A percentile compares a stretch with the other conserved stretches of the same genome.
These are phyloP conservation scores for Portevinia maculata DNA, from an alignment of 2,888 invertebrate genomes.

Conservation along the genomic window DNA sequence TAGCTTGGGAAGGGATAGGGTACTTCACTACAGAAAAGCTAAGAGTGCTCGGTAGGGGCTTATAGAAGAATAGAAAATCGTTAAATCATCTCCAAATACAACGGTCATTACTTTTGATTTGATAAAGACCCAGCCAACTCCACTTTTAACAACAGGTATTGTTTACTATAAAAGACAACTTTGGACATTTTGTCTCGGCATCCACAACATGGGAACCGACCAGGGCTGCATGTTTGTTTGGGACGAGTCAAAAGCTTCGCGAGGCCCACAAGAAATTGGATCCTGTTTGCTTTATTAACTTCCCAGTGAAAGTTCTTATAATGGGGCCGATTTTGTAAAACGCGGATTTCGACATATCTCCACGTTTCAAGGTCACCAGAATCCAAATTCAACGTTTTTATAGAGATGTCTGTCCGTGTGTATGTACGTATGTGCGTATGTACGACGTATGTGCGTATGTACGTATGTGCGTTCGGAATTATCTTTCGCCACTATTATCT, in stretches of 20 bases:
- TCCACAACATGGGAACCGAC: slow-evolving; percentile 9
- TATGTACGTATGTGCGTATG: too few relatives aligned
- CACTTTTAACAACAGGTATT: slow-evolving; percentile 6
- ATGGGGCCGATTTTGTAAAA: too few relatives aligned
- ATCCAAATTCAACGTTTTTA: too few relatives aligned
- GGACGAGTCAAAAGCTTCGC: neutral
- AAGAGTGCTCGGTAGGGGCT: slow-evolving; percentile 11
- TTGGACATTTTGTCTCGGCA: slow-evolving; percentile 26
- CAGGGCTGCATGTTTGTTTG: slow-evolving; percentile 11
- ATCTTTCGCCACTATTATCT: too few relatives aligned
- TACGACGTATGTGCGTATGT: too few relatives aligned
- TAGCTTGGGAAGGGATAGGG: too few relatives aligned
- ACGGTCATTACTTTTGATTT: slow-evolving; percentile 19
- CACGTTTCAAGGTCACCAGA: too few relatives aligned
- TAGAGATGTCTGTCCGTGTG: too few relatives aligned
- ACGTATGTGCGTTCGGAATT: too few relatives aligned
- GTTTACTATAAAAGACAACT: slow-evolving; percentile 13
- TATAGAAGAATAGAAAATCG: slow-evolving; percentile 14
- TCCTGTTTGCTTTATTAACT: slow-evolving; percentile 27
- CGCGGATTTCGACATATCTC: too few relatives aligned
- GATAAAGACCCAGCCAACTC: neutral
- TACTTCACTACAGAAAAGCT: too few relatives aligned
- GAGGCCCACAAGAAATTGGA: slow-evolving; percentile 25
- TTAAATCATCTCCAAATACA: slow-evolving; percentile 12
- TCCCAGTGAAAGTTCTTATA: too few relatives aligned